A percentile compares a stretch with the other conserved stretches of the same genome.
These are phyloP conservation scores for Rhingia campestris DNA, from an alignment of 2,888 invertebrate genomes.

Conservation along the genomic window DNA sequence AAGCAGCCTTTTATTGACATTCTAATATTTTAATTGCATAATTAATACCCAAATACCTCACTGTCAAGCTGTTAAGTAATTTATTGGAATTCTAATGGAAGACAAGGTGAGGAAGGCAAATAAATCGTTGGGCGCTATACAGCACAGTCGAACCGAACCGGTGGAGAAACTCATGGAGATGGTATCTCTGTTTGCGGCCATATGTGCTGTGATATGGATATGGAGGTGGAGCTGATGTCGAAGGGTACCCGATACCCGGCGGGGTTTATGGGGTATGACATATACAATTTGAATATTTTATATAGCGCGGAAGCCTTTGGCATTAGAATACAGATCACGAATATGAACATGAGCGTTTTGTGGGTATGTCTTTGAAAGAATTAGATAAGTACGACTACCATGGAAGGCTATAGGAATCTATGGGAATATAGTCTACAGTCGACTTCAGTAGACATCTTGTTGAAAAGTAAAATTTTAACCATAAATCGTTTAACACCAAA, in stretches of 20 bases:
- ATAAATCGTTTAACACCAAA: no score
- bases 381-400: no score
- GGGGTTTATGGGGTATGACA: neutral
- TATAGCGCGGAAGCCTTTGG: slow-evolving; percentile 17
- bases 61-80: slow-evolving; percentile 60
- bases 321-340: slow-evolving; percentile 16
- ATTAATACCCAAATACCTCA: slow-evolving; percentile 63
- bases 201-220: slow-evolving; percentile 25
- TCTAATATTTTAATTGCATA: slow-evolving; percentile 70
- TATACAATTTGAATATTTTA: slow-evolving; percentile 28
- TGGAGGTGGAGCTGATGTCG: slow-evolving; percentile 14
- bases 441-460: no score
- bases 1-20: slow-evolving; percentile 60
- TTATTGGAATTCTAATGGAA: slow-evolving; percentile 57
- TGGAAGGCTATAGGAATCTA: no score
- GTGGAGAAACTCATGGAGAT: slow-evolving; percentile 47
- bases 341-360: neutral
- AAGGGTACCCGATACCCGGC: neutral
- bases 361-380: neutral
- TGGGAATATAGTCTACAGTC: no score
- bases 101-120: slow-evolving; percentile 46
- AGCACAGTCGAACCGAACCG: neutral
- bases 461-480: no score
- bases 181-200: slow-evolving; percentile 29
- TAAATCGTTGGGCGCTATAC: slow-evolving; percentile 11